These are phyloP conservation scores for Euphonia xanthogaster DNA, from an alignment of 2,797 vertebrate species.

Conservation along the genomic window DNA sequence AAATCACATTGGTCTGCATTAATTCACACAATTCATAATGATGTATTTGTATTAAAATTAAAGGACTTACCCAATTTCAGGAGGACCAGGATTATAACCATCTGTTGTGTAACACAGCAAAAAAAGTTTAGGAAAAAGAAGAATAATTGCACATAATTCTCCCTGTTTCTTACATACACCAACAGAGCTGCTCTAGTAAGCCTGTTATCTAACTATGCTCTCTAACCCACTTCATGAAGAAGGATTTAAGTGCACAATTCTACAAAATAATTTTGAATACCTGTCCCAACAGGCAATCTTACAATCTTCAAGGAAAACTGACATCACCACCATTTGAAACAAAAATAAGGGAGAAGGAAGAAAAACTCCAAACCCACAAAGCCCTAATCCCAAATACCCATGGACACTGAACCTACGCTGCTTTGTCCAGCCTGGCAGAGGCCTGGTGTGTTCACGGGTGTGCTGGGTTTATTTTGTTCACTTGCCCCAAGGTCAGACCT, in stretches of 20 bases:
- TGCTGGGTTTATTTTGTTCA: slow-evolving; percentile 54
- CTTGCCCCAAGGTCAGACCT: slow-evolving; percentile 47
- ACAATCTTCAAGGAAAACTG: not conserved
- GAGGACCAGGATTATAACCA: not conserved
- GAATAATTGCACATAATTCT: not conserved
- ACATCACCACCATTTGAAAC: not conserved
- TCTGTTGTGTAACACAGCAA: not conserved
- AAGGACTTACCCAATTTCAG: not conserved
- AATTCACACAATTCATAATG: not conserved
- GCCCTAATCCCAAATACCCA: not conserved
- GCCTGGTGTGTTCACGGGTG: not conserved
- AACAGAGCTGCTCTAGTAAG: not conserved
- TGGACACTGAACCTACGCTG: not conserved
- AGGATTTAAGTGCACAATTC: not conserved
- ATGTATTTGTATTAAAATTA: not conserved
- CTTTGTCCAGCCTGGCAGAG: slow-evolving; percentile 12
- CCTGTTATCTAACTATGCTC: not conserved
- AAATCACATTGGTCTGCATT: not conserved
- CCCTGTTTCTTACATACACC: not conserved
- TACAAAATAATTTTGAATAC: not conserved
- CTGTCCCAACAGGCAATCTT: slow-evolving; percentile 4
- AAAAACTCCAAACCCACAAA: not conserved
- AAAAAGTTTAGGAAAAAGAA: not conserved
- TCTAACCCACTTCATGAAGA: not conserved
- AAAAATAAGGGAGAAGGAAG: not conserved